These are phyloP conservation scores for Aporophyla lueneburgensis DNA, from an alignment of 2,888 invertebrate genomes.

Conservation along the genomic window DNA sequence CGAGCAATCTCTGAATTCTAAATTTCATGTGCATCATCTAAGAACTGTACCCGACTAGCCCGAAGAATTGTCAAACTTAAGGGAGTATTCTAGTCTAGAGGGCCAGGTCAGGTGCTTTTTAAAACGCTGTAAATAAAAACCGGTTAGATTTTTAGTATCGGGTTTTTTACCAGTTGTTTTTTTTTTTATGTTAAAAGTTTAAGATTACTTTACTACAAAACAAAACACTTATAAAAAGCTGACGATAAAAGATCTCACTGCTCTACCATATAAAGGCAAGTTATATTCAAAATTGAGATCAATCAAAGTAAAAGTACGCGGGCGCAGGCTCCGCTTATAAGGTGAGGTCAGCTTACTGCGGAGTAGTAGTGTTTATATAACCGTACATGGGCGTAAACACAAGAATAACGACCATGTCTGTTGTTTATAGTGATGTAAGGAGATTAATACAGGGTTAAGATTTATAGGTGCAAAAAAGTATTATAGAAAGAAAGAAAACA, in stretches of 20 bases:
- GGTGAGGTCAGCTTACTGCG: constrained; percentile 49
- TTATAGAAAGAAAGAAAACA: background rate
- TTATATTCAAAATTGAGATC: constrained; percentile 35
- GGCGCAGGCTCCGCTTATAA: constrained; percentile 25
- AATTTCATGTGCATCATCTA: no score
- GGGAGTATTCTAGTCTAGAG: no score
- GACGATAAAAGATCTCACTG: background rate
- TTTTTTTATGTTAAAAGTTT: no score
- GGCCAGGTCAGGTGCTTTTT: no score
- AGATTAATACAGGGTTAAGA: constrained; percentile 4
- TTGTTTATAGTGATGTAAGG: constrained; percentile 11
- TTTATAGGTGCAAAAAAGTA: background rate
- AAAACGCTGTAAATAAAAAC: no score
- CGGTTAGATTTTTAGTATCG: no score
- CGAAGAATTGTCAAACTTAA: no score
- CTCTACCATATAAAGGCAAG: constrained; percentile 26
- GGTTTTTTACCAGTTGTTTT: no score
- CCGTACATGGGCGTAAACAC: constrained; percentile 28
- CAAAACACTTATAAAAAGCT: background rate
- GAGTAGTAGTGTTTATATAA: constrained; percentile 33
- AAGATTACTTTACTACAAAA: background rate
- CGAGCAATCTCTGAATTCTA: no score
- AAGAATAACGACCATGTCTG: background rate
- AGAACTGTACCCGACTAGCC: no score
- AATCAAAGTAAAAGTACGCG: constrained; percentile 60